Base-by-base conservation (phyloP, 2,113 vertebrate species). In the Perca flavescens region DNA sequence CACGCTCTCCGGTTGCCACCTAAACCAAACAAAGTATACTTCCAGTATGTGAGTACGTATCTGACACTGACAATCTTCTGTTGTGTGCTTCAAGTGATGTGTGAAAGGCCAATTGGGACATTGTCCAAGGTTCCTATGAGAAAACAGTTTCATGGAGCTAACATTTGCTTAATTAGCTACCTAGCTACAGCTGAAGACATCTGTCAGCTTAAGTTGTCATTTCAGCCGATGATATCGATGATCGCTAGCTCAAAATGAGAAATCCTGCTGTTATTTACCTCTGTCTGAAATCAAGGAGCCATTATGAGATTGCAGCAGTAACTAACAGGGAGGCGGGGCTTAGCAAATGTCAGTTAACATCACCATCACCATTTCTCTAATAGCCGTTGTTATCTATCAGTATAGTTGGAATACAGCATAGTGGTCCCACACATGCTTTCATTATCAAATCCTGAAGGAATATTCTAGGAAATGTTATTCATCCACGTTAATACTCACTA, bases 381-480 rank as follows among this genome's bases (percentile, higher is more conserved):
- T 17, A 19, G 12, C 2, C 2, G 17, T 11, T 43, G 40, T 43
- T 43, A 19, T 54, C n/a, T 14, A 14, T 56, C 50, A 21, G 9
- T 16, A 36, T 5, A 13, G 61, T 9, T 46, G 11, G 17, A 57
- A 16, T 16, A 17, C 47, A 62, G 36, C 13, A 25, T 0, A 36
- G 4, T 11, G 34, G 25, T 46, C 60, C 52, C 17, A 16, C 16
- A 40, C 3, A 17, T 12, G 43, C 40, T 57, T 50, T 64, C 15
- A 21, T 60, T 17, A 68, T 70, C 19, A 50, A 19, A 36, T 64
- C 80, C 58, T 13, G 16, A n/a, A 58, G 58, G 43, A 47, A 34
- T 19, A 67, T 67, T 60, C 46, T 15, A 31, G 28, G 34, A 56
- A 46, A 43, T 25, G 15, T 1, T 22, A 21, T 16, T 16, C 16